phyloP scores from a whole-genome alignment of 2,113 vertebrate genomes.

The Machaerirhynchus nigripectus region DNA sequence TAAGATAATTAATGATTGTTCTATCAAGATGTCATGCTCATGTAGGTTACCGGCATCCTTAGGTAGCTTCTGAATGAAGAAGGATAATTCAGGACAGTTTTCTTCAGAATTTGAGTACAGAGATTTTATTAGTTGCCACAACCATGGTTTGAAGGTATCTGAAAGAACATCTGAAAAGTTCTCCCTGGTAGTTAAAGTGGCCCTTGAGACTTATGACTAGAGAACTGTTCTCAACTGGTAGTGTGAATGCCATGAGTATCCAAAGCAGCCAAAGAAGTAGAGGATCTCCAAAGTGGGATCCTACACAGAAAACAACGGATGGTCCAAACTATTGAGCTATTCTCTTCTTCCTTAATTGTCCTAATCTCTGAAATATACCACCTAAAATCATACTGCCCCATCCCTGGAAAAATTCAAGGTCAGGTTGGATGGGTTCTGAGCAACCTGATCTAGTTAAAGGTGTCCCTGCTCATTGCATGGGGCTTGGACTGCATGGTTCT shows the following conservation, averaged over 20 bases:
- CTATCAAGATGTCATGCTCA: neutral
- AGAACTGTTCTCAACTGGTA: neutral
- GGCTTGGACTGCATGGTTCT: neutral
- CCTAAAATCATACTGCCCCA: neutral
- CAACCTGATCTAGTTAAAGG: neutral
- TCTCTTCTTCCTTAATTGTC: neutral
- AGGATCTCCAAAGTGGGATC: neutral
- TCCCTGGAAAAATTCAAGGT: neutral
- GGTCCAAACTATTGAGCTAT: neutral
- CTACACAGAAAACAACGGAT: neutral
- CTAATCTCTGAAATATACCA: neutral
- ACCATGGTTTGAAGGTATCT: neutral
- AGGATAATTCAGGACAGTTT: neutral
- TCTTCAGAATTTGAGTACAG: neutral
- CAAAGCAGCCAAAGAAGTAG: neutral
- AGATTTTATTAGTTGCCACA: neutral
- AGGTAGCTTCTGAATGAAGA: neutral
- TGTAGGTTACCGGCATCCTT: neutral
- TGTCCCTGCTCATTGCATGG: neutral
- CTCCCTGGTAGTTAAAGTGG: neutral
- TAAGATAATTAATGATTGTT: neutral
- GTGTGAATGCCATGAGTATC: neutral
- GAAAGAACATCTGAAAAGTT: neutral
- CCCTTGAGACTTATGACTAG: neutral
- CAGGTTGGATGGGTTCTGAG: neutral